Evolutionary conservation across 2,888 invertebrate genomes (phyloP), one percentile per base, ranked within the genome.

Genomic region (Brachypalpus laphriformis): DNA sequence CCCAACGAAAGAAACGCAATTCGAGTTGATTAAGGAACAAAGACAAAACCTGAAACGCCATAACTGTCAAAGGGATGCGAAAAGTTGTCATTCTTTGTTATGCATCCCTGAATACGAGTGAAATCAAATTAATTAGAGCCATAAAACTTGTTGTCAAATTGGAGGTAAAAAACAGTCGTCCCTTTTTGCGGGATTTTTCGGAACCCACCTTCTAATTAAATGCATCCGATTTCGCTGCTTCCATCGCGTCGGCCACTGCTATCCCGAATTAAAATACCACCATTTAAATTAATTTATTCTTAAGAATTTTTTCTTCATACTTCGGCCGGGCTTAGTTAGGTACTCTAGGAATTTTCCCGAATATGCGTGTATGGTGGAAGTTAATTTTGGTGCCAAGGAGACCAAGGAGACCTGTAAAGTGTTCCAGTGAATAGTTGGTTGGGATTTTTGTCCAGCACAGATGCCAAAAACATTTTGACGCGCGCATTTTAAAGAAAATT

Each of bases 251-350:
- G 25, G n/a, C n/a, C n/a, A n/a, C 16, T 25, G 16, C 28, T 45
- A 25, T 9, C 47, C 54, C 65, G 51, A 77, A 71, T 71, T 77
- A 57, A 82, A 65, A 76, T 76, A 65, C 82, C 77, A 31, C 49
- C 70, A 82, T 65, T 76, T 76, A 45, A 77, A 65, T 82, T 82
- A 82, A 82, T 82, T 82, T 77, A 82, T 82, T 77, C 71, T 22
- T 20, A 37, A 65, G 63, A 31, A 61, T 51, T 45, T 34, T 71
- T 25, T 37, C 57, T 9, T 28, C 37, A 34, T 40, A 42, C 31
- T 1, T 3, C 16, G 49, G n/a, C n/a, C n/a, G 49, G 54, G 8
- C 28, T 76, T 45, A 47, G 57, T 37, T n/a, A n/a, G n/a, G n/a
- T 76, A 63, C 70, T 70, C 81, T 82, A 82, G 81, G 81, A 75